Evolutionary conservation across 2,113 vertebrate genomes (phyloP).

Genomic region (Mormoops blainvillei): DNA sequence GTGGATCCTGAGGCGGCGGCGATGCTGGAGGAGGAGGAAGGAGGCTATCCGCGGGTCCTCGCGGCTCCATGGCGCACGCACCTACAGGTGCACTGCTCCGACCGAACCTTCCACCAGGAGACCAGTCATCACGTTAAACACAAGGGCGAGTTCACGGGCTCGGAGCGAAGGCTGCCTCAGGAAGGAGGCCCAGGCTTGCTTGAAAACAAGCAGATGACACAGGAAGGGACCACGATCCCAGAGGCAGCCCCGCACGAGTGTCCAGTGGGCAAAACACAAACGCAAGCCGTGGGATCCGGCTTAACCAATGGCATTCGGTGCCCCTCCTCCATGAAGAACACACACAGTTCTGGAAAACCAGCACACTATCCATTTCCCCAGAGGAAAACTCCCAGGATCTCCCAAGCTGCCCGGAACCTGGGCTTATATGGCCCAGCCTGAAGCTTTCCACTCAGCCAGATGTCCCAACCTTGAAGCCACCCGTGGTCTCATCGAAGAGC

Average conservation of each 20-base stretch:
- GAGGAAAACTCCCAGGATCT: conserved; percentile 65
- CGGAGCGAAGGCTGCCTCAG: neutral
- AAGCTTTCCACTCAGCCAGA: neutral
- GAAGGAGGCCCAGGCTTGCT: neutral
- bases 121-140: neutral
- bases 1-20: neutral
- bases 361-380: conserved; percentile 69
- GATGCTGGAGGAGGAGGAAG: neutral
- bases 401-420: conserved; percentile 64
- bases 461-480: neutral
- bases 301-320: rapidly evolving
- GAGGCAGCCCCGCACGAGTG: neutral
- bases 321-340: neutral
- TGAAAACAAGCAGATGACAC: neutral
- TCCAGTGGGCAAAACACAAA: neutral
- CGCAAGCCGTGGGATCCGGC: neutral
- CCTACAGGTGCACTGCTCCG: conserved; percentile 26
- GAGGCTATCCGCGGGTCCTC: neutral
- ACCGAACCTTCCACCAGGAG: neutral
- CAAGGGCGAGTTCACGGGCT: neutral
- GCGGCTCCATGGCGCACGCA: conserved; percentile 25
- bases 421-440: conserved; percentile 64
- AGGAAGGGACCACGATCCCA: neutral
- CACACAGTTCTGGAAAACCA: neutral
- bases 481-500: neutral